Base-by-base conservation (phyloP, 2,888 invertebrate species). In the Anoplius nigerrimus region DNA sequence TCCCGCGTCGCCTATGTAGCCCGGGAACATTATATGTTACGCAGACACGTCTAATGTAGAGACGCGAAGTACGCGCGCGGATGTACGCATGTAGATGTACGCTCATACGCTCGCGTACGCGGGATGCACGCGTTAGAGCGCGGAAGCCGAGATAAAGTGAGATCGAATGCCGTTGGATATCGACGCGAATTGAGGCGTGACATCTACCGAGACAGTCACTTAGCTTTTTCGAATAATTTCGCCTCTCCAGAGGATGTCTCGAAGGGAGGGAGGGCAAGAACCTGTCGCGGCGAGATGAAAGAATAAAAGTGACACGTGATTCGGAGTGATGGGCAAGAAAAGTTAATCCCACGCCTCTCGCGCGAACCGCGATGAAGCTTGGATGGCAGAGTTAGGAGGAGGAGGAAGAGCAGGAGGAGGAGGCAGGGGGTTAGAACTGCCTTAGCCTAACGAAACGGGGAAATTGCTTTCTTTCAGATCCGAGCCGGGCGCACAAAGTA, bases 111-210 rank as follows among this genome's bases (percentile, higher is more conserved):
- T 45, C 45, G 4, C 45, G 16, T 45, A n/a, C 20, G 13, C 27
- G 20, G 53, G 53, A 20, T 53, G 16, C 55, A 20, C 20, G 18
- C 18, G 42, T 42, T 34, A 34, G 16, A 21, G n/a, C n/a, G n/a
- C n/a, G 21, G 42, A 42, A 55, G 55, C 21, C 34, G 42, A 56
- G 56, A 56, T 56, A 56, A 43, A 56, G 34, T 43, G 21, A 56
- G 56, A 56, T 56, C 21, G 21, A 56, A 27, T 43, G 21, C 42
- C 43, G 0, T n/a, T 42, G 43, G 48, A 48, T 48, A 48, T 48
- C 18, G 48, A 48, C 18, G 48, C 13, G 18, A 48, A 48, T 48
- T 18, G 48, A 48, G n/a, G 48, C 48, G 48, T 48, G 18, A 18
- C 48, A 34, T 13, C 11, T 34, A 6, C 8, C 34, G 34, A 1